Evolutionary conservation across 2,113 vertebrate species (phyloP).

Genomic region (Rhynchomys soricoides): DNA sequence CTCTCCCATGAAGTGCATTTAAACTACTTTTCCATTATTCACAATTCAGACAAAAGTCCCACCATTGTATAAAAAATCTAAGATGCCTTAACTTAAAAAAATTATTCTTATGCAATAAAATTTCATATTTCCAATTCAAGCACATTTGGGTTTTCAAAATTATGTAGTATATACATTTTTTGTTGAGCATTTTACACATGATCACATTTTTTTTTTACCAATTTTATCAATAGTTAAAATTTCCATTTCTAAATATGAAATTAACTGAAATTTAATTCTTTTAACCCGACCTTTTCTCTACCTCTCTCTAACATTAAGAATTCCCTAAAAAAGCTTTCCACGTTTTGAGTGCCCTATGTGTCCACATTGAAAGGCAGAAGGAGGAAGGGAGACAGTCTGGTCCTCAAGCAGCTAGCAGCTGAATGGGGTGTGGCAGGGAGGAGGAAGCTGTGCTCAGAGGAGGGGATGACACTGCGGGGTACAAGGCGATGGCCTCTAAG

Average conservation of each 20-base stretch:
- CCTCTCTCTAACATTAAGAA: background rate
- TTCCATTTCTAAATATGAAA: conserved; percentile 48
- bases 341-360: background rate
- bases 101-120: background rate
- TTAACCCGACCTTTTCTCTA: background rate
- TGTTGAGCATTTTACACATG: background rate
- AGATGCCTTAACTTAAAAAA: background rate
- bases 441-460: background rate
- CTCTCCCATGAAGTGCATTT: background rate
- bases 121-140: conserved; percentile 3
- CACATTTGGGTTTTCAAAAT: conserved; percentile 12
- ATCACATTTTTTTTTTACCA: background rate
- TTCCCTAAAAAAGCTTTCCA: background rate
- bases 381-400: background rate
- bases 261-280: background rate
- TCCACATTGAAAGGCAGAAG: background rate
- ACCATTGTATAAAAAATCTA: background rate
- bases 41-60: background rate
- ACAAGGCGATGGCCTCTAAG: background rate
- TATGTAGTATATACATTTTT: background rate
- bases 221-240: background rate
- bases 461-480: background rate
- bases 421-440: background rate
- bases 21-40: conserved; percentile 39
- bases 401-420: background rate